Evolutionary conservation across 2,113 vertebrate species (phyloP), one percentile per base, ranked within the genome.

Genomic region (Porphyrio hochstetteri): DNA sequence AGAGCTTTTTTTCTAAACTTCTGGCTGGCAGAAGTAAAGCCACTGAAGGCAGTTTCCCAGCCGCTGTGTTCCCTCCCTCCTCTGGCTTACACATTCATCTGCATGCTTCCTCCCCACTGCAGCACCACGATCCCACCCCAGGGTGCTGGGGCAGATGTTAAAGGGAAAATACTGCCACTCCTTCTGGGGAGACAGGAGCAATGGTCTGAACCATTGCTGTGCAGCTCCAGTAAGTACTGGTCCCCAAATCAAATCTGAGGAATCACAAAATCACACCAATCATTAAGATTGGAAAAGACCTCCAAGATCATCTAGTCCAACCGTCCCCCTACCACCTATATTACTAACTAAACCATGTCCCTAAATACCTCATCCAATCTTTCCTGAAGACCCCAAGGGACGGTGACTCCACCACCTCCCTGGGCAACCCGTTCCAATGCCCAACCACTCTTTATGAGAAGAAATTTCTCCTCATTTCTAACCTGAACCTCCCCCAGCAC

Each of bases 11-110:
- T 92, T 27, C 80, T 79, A 52, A 86, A 50, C 19, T 82, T 93
- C 90, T 84, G 55, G 65, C 83, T 92, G 57, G 48, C 83, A 91
- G 25, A 92, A 90, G 7, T 40, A 70, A 74, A 96, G 52, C 48
- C 17, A 67, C 35, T 46, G 65, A 71, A 88, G 68, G 72, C 76
- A 75, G 35, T 86, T 95, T 92, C 86, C 81, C 77, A 95, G 65
- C 38, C 11, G 0, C 42, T 25, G 11, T 14, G 33, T 65, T 56
- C 67, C n/a, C 42, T 76, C 14, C 27, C 18, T 5, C 2, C 35
- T 3, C 1, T 1, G 9, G 23, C 60, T 57, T 40, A 15, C 24
- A 29, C 5, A 6, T 12, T 70, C 6, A 5, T 85, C 77, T 57
- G 7, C 44, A 13, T 42, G 52, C 56, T 65, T 42, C n/a, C 10